These are phyloP conservation scores for Abrostola tripartita DNA, from an alignment of 2,888 invertebrate genomes.

Conservation along the genomic window DNA sequence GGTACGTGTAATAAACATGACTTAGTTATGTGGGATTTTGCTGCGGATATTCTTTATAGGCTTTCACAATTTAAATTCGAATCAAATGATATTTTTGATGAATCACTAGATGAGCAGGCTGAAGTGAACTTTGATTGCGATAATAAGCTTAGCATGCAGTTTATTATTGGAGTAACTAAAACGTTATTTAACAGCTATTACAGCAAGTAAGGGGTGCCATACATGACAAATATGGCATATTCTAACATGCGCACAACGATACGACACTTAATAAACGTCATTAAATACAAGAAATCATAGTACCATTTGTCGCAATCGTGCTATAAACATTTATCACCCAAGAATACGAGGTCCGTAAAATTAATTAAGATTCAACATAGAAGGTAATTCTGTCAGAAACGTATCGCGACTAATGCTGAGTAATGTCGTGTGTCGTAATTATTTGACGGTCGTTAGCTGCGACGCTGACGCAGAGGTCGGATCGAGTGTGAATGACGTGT, in stretches of 20 bases:
- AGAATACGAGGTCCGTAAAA: constrained; percentile 39
- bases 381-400: constrained; percentile 43
- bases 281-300: constrained; percentile 17
- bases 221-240: too few species aligned
- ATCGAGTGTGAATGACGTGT: constrained; percentile 40
- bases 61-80: too few species aligned
- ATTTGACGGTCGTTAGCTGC: constrained; percentile 59
- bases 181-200: too few species aligned
- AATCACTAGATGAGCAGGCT: too few species aligned
- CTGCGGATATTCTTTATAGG: too few species aligned
- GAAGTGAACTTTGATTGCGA: too few species aligned
- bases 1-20: too few species aligned
- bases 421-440: constrained; percentile 61
- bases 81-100: too few species aligned
- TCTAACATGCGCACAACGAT: neutral
- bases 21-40: too few species aligned
- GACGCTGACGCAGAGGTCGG: constrained; percentile 50
- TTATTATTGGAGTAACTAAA: too few species aligned
- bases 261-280: neutral
- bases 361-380: constrained; percentile 47
- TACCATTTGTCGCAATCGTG: constrained; percentile 23
- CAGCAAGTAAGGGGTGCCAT: too few species aligned
- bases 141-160: too few species aligned
- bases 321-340: constrained; percentile 41
- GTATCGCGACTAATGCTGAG: constrained; percentile 57